phyloP scores from a whole-genome alignment of 1,140 invertebrate genomes.

The Caerostris extrusa region DNA sequence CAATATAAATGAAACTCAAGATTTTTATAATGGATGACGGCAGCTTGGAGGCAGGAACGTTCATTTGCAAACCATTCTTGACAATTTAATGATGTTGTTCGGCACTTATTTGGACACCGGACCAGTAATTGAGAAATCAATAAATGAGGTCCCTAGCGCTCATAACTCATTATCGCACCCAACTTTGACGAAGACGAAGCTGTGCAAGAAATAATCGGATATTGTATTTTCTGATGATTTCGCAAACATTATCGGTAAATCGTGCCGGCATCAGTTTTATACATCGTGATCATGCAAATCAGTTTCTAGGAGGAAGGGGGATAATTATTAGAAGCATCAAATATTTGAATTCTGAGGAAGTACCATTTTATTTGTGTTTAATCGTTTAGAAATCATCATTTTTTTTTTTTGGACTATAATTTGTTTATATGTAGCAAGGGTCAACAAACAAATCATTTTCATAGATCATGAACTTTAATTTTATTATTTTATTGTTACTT shows the following conservation, averaged over 20 bases:
- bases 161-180: conserved; percentile 24
- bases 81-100: conserved; percentile 21
- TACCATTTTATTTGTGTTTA: background rate
- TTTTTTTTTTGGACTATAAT: too few relatives aligned
- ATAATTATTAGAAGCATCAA: background rate
- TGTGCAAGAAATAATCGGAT: conserved; percentile 17
- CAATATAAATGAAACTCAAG: background rate
- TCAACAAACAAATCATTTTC: too few relatives aligned
- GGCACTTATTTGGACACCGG: background rate
- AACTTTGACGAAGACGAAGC: background rate
- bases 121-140: conserved; percentile 19
- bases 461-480: too few relatives aligned
- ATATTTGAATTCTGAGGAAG: background rate
- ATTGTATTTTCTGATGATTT: conserved; percentile 1
- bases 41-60: background rate
- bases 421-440: too few relatives aligned
- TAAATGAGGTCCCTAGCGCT: background rate
- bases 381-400: too few relatives aligned
- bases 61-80: background rate
- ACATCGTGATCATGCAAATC: background rate
- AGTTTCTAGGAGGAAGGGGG: background rate
- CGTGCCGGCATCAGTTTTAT: background rate
- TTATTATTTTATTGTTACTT: too few relatives aligned
- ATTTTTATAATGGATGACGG: background rate
- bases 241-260: background rate